Evolutionary conservation across 2,888 invertebrate species (phyloP).

Genomic region (Xestia rhomboidea): DNA sequence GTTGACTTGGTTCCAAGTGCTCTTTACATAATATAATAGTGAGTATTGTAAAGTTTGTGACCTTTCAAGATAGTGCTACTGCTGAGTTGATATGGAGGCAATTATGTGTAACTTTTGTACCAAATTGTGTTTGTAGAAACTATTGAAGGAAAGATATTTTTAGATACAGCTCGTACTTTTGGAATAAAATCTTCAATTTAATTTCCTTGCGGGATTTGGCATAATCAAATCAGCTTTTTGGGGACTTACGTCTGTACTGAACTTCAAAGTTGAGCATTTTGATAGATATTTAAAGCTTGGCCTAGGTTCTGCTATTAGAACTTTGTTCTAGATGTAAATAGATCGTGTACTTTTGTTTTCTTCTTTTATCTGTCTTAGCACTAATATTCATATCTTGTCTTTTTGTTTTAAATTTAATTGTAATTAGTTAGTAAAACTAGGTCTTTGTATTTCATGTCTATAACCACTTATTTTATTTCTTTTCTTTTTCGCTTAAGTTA

Average conservation of each 20-base stretch:
- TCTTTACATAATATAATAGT: conserved; percentile 16
- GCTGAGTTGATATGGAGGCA: not conserved
- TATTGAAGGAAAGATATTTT: not conserved
- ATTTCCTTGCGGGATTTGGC: too few species aligned
- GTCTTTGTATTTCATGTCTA: too few species aligned
- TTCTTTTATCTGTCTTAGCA: too few species aligned
- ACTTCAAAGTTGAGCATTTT: not conserved
- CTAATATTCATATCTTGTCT: too few species aligned
- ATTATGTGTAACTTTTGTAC: not conserved
- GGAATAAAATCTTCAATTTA: not conserved
- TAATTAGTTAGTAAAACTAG: too few species aligned
- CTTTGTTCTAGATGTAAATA: not conserved
- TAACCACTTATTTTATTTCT: too few species aligned
- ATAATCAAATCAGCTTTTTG: not conserved
- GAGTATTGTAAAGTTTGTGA: conserved; percentile 6
- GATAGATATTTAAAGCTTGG: not conserved
- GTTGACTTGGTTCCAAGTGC: conserved; percentile 1
- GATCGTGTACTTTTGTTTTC: not conserved
- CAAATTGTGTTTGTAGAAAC: not conserved
- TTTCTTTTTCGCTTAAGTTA: too few species aligned
- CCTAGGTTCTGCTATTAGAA: not conserved
- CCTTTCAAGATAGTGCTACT: not conserved
- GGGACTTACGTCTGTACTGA: not conserved
- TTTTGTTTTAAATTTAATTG: too few species aligned
- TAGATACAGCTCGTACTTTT: not conserved